Conservation (phyloP, 2,888 invertebrate species). For the Eumacrocentrus americanus region DNA sequence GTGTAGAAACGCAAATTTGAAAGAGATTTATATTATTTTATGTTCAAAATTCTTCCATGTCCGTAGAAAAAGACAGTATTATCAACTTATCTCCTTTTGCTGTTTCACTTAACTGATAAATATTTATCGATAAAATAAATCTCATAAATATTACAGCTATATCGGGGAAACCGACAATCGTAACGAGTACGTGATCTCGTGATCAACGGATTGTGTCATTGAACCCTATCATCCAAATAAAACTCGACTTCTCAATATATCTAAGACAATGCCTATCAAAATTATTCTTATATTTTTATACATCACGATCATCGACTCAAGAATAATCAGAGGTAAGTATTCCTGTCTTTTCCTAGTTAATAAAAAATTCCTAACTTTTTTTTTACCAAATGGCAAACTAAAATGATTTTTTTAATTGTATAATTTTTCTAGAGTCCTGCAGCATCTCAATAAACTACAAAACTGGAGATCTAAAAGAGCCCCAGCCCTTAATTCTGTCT, state of each 20-base stretch:
- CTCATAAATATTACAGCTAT: not conserved
- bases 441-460: constrained; percentile 55
- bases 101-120: not conserved
- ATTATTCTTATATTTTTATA: not conserved
- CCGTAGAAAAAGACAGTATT: not conserved
- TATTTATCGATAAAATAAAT: not conserved
- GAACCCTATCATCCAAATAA: not conserved
- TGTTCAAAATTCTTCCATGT: not conserved
- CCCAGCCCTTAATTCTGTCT: constrained; percentile 67
- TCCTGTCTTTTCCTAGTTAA: not conserved
- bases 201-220: not conserved
- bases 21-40: not conserved
- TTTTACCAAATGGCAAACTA: too few species aligned
- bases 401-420: not conserved
- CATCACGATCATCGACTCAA: not conserved
- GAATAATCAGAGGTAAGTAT: not conserved
- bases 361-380: too few species aligned
- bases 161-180: not conserved
- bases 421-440: constrained; percentile 51
- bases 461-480: constrained; percentile 64
- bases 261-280: not conserved
- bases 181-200: not conserved
- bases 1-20: too few species aligned
- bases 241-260: not conserved
- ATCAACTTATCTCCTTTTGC: not conserved